Base-by-base conservation (phyloP, 2,888 invertebrate genomes). In the Drosophila kambysellisi region DNA sequence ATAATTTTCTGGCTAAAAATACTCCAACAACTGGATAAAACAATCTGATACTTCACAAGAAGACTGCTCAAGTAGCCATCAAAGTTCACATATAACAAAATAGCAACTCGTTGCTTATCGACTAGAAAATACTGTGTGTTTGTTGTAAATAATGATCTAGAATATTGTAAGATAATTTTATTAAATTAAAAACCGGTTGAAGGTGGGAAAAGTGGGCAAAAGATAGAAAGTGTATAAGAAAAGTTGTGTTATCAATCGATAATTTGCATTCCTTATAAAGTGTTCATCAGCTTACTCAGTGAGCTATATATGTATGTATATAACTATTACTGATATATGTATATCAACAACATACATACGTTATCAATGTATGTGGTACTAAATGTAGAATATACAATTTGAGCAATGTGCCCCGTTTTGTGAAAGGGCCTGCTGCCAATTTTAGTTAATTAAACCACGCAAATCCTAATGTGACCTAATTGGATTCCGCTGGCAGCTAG, bases 391-490 rank as follows among this genome's bases (percentile, higher is more conserved):
- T 17, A 33, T 7, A 37, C 3, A 4, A 50, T 56, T 35, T 37
- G 46, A 30, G 58, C 53, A 20, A 35, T 53, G n/a, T 8, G 11
- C 25, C 12, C 5, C 0, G 7, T 43, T 76, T 70, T 83, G 64
- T 76, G 67, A 65, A 66, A 39, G 29, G 29, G 32, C 65, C 54
- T 64, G 72, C 61, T 67, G 71, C 68, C 75, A 88, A 88, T 85
- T 79, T 89, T 68, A 78, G 83, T 80, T 85, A 89, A 89, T 85
- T 89, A 89, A 88, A 79, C 82, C 88, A 73, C 70, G 79, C 61
- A 84, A 84, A 89, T 89, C 85, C 80, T 84, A 89, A 89, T 88
- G 74, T 82, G 72, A 76, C 72, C 84, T 89, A 84, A 84, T 84
- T 84, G 88, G 74, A 82, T 74, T 72, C 63, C 68, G 68, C 58